Conservation (phyloP, 2,888 invertebrate species). For the Hipparchia semele region DNA sequence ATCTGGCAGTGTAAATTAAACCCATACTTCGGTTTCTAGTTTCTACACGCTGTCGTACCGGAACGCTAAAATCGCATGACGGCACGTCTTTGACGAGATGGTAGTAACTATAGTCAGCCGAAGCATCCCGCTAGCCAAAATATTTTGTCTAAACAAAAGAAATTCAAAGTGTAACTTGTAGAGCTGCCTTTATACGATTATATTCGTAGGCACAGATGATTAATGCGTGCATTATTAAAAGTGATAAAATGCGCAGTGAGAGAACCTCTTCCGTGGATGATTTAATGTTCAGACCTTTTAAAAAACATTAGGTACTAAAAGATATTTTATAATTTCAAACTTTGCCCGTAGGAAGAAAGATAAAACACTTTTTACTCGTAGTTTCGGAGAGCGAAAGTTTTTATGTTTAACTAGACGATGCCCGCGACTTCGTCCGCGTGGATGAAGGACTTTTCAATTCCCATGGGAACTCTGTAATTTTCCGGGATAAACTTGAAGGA, state of each 20-base stretch:
- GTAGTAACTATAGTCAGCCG: too few species aligned
- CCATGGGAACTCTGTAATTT: background rate
- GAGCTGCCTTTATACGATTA: constrained; percentile 26
- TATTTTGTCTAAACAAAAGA: too few species aligned
- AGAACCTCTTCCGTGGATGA: constrained; percentile 22
- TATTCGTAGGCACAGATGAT: constrained; percentile 36
- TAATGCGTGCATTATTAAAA: constrained; percentile 35
- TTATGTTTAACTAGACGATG: background rate
- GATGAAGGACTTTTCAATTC: too few species aligned
- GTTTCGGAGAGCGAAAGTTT: constrained; percentile 4
- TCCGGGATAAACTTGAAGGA: too few species aligned
- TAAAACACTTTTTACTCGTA: background rate
- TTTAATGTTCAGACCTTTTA: constrained; percentile 17
- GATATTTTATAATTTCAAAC: constrained; percentile 12
- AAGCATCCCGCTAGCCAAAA: too few species aligned
- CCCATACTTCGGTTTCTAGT: too few species aligned
- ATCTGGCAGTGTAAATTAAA: too few species aligned
- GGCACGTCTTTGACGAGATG: too few species aligned
- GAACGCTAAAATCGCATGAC: too few species aligned
- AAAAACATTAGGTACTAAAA: constrained; percentile 11
- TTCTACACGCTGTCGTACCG: too few species aligned
- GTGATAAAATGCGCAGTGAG: constrained; percentile 27
- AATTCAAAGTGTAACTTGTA: background rate
- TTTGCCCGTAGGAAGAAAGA: constrained; percentile 9
- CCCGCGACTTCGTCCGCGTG: too few species aligned